Evolutionary conservation across 2,888 invertebrate species (phyloP).

Genomic region (Drosophila nr. perissopoda): DNA sequence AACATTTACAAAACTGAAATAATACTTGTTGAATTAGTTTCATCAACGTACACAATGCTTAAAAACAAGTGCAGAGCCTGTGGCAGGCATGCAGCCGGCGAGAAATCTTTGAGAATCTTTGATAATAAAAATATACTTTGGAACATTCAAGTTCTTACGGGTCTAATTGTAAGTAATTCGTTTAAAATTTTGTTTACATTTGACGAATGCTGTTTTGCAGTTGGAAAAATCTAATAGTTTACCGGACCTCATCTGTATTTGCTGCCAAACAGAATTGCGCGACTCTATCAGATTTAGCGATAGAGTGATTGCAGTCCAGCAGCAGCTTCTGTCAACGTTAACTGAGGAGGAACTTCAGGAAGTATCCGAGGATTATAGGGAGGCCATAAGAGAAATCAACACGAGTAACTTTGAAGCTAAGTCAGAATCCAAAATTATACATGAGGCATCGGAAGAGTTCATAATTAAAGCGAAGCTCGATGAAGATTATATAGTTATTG

Average conservation of each 20-base stretch:
- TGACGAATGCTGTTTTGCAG: slow-evolving; percentile 4
- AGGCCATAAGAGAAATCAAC: slow-evolving; percentile 9
- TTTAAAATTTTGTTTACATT: background rate
- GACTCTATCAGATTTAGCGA: slow-evolving; percentile 53
- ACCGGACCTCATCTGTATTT: slow-evolving; percentile 50
- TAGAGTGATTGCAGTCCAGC: slow-evolving; percentile 46
- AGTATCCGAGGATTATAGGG: slow-evolving; percentile 40
- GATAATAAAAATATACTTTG: slow-evolving; percentile 43
- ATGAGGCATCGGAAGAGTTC: background rate
- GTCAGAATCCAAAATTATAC: slow-evolving; percentile 7
- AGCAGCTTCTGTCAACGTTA: slow-evolving; percentile 37
- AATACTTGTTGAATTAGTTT: slow-evolving; percentile 4
- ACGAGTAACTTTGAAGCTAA: slow-evolving; percentile 4
- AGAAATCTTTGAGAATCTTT: slow-evolving; percentile 41
- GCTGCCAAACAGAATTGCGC: slow-evolving; percentile 45
- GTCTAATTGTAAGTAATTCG: slow-evolving; percentile 36
- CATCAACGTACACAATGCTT: slow-evolving; percentile 28
- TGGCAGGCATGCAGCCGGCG: slow-evolving; percentile 19
- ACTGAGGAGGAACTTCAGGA: slow-evolving; percentile 33
- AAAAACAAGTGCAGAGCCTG: slow-evolving; percentile 48
- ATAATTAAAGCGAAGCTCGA: slow-evolving; percentile 6
- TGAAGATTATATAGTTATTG: slow-evolving; percentile 1
- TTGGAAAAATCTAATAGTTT: slow-evolving; percentile 41
- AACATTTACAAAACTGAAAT: slow-evolving; percentile 14
- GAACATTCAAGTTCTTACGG: slow-evolving; percentile 50